A percentile compares a stretch with the other conserved stretches of the same genome.
phyloP scores from a whole-genome alignment of 2,797 vertebrate species.

The Pteropus rufus region DNA sequence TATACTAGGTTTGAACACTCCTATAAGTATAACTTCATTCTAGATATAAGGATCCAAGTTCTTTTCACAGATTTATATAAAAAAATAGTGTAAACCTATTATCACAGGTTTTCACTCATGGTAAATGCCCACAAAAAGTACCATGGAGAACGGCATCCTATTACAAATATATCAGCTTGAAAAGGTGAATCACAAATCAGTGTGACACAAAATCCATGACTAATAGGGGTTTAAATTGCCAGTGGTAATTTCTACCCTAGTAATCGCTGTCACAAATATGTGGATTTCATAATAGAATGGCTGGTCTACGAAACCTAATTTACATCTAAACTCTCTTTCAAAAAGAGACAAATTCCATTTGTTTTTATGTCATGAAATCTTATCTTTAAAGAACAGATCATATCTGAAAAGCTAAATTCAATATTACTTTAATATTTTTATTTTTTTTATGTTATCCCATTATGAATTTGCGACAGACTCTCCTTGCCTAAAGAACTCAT shows the following conservation, averaged over 20 bases:
- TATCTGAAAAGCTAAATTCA: slow-evolving; percentile 51
- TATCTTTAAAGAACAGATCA: slow-evolving; percentile 35
- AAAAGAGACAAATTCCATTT: slow-evolving; percentile 28
- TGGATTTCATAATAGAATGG: slow-evolving; percentile 29
- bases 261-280: not conserved
- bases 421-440: slow-evolving; percentile 42
- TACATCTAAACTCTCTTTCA: slow-evolving; percentile 4
- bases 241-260: not conserved
- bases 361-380: slow-evolving; percentile 44
- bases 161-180: slow-evolving; percentile 20
- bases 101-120: not conserved
- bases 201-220: not conserved
- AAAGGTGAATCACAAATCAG: slow-evolving; percentile 32
- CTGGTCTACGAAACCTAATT: slow-evolving; percentile 37
- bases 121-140: not conserved
- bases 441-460: slow-evolving; percentile 8
- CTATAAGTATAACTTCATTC: not conserved
- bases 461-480: not conserved
- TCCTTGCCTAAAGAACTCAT: not conserved
- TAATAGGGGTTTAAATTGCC: not conserved
- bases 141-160: not conserved
- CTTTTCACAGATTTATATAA: not conserved
- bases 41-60: not conserved
- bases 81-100: slow-evolving; percentile 27
- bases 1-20: not conserved